phyloP scores from a whole-genome alignment of 2,113 vertebrate genomes.

The Tautogolabrus adspersus region DNA sequence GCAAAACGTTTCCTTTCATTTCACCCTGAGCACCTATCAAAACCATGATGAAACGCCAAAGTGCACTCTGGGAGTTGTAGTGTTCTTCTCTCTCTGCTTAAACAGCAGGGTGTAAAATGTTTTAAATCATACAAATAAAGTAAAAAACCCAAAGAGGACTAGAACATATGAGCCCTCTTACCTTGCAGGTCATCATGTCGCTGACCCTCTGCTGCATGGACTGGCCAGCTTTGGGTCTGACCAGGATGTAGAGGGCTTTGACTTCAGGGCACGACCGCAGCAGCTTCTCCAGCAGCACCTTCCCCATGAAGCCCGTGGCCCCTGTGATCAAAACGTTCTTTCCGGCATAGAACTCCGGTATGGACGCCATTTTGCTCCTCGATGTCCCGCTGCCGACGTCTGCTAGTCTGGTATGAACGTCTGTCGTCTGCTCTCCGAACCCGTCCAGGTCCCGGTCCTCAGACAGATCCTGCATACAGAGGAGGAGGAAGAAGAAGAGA shows the following conservation, averaged over 20 bases:
- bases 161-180: slow-evolving; percentile 55
- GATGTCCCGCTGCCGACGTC: slow-evolving; percentile 40
- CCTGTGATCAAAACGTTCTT: slow-evolving; percentile 94
- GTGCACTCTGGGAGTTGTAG: background rate
- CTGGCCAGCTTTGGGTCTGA: slow-evolving; percentile 93
- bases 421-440: slow-evolving; percentile 37
- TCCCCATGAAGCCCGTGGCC: slow-evolving; percentile 96
- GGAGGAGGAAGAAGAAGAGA: background rate
- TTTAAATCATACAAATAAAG: too few relatives aligned
- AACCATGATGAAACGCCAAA: background rate
- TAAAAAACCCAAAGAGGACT: too few relatives aligned
- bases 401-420: background rate
- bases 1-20: too few relatives aligned
- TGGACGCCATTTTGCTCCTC: slow-evolving; percentile 83
- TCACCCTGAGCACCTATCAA: too few relatives aligned
- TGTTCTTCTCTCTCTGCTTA: too few relatives aligned
- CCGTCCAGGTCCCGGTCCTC: slow-evolving; percentile 41
- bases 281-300: slow-evolving; percentile 95
- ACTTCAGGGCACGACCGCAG: slow-evolving; percentile 91
- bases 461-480: slow-evolving; percentile 73
- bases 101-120: too few relatives aligned
- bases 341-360: slow-evolving; percentile 89
- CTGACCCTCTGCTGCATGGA: slow-evolving; percentile 90
- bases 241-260: slow-evolving; percentile 90
- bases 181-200: slow-evolving; percentile 93